These are phyloP conservation scores for Proisotoma minuta DNA, from an alignment of 2,888 invertebrate species.

Conservation along the genomic window DNA sequence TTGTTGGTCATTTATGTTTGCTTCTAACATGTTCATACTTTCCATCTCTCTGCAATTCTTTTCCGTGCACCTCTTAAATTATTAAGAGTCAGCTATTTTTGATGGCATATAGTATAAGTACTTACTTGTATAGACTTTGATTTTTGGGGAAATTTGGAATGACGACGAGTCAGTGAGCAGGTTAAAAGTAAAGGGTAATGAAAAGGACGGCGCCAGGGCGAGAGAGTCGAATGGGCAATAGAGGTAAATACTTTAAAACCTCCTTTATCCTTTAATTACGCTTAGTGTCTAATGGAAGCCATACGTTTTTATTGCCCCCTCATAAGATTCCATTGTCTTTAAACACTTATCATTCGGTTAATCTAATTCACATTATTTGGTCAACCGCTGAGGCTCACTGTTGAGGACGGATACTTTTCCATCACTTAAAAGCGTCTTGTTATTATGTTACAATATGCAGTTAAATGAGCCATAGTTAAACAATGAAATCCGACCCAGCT, in stretches of 20 bases:
- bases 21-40: no score
- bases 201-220: conserved; percentile 45
- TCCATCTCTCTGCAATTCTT: no score
- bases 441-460: conserved; percentile 1
- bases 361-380: conserved; percentile 42
- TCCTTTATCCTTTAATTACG: conserved; percentile 47
- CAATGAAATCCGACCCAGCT: conserved; percentile 14
- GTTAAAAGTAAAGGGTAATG: conserved; percentile 31
- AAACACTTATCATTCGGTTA: conserved; percentile 43
- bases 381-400: conserved; percentile 20
- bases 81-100: no score
- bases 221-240: conserved; percentile 44
- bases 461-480: conserved; percentile 16
- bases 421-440: neutral
- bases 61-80: no score
- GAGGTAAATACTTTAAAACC: conserved; percentile 38
- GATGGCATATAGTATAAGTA: no score
- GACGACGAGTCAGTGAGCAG: conserved; percentile 21
- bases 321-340: conserved; percentile 44
- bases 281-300: conserved; percentile 46
- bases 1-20: no score
- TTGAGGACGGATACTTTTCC: neutral
- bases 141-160: conserved; percentile 11
- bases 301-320: conserved; percentile 46
- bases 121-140: no score